Percentiles rank a stretch among this genome's conserved stretches.
These are phyloP conservation scores for Opisthocomus hoazin DNA, from an alignment of 2,113 vertebrate species.

Conservation along the genomic window DNA sequence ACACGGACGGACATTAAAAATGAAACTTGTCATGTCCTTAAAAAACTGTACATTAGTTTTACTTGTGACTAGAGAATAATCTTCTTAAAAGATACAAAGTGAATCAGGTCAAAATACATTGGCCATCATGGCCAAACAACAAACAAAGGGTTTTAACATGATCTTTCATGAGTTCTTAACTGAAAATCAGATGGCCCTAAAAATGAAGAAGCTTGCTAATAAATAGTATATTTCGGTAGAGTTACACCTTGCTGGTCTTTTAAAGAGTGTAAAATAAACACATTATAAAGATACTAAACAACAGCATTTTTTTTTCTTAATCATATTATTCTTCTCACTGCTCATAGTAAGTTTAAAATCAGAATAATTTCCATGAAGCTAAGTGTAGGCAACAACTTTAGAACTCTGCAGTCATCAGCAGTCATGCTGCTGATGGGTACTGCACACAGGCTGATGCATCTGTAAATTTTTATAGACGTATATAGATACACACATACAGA, in stretches of 20 bases:
- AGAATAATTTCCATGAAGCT: not conserved
- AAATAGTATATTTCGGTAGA: not conserved
- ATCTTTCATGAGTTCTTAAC: not conserved
- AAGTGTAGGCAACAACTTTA: not conserved
- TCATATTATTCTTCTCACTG: not conserved
- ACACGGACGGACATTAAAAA: not conserved
- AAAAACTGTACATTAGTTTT: not conserved
- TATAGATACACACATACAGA: not conserved
- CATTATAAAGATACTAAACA: not conserved
- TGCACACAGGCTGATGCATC: not conserved
- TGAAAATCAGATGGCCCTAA: not conserved
- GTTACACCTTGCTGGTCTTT: not conserved
- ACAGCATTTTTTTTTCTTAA: rapidly evolving
- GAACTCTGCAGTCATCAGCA: not conserved
- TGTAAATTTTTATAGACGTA: not conserved
- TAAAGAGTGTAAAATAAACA: not conserved
- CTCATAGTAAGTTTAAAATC: not conserved
- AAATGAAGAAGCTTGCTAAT: not conserved
- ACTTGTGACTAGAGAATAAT: not conserved
- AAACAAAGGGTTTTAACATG: not conserved
- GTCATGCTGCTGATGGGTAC: not conserved
- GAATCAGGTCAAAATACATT: not conserved
- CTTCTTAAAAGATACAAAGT: not conserved
- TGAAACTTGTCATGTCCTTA: not conserved
- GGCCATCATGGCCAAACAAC: not conserved